Conservation (phyloP, 1,140 invertebrate species). For the Muscidifurax raptorellus region DNA sequence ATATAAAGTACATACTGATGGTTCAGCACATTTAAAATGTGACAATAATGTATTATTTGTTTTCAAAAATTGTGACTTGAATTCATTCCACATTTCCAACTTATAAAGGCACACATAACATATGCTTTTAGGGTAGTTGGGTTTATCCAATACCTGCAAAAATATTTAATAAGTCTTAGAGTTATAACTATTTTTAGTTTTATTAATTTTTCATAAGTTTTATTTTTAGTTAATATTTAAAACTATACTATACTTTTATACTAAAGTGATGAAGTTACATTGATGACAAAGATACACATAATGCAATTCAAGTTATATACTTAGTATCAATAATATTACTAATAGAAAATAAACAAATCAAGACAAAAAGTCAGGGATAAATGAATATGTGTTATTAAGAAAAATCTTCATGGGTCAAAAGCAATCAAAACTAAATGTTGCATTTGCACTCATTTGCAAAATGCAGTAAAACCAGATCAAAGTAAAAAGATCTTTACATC, state of each 20-base stretch:
- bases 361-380: neutral
- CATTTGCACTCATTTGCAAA: neutral
- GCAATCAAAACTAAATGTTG: constrained; percentile 6
- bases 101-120: constrained; percentile 72
- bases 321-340: constrained; percentile 5
- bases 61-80: constrained; percentile 67
- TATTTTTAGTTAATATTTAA: too few relatives aligned
- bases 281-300: neutral
- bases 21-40: constrained; percentile 63
- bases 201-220: too few relatives aligned
- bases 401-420: neutral
- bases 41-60: constrained; percentile 63
- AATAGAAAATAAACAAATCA: neutral
- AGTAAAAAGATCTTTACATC: neutral
- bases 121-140: constrained; percentile 64
- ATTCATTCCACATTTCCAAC: constrained; percentile 70
- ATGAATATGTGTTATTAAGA: neutral
- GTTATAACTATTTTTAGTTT: neutral
- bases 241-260: too few relatives aligned
- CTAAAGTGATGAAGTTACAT: too few relatives aligned
- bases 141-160: constrained; percentile 64
- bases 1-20: constrained; percentile 55
- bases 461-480: neutral
- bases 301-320: too few relatives aligned
- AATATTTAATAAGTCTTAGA: constrained; percentile 18